These are phyloP conservation scores for Triops longicaudatus DNA, from an alignment of 1,140 invertebrate genomes.

Conservation along the genomic window DNA sequence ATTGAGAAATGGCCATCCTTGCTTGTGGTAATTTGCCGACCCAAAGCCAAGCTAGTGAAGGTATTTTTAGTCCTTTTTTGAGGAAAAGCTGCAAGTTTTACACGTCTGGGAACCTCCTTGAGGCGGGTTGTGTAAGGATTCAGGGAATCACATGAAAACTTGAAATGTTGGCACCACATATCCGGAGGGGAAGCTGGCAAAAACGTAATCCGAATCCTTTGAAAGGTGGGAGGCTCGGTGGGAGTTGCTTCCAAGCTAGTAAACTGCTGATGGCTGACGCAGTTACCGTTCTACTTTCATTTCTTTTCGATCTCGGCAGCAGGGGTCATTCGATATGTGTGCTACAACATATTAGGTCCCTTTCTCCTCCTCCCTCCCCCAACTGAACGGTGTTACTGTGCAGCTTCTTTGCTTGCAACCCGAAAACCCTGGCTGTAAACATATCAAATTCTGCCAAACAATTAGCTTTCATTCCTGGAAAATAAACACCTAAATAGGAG, in stretches of 20 bases:
- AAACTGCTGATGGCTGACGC: conserved; percentile 4
- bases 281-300: conserved; percentile 7
- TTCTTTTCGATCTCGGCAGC: not conserved
- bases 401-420: too few species aligned
- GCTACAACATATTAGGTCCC: not conserved
- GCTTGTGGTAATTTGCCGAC: too few species aligned
- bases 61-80: too few species aligned
- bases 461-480: too few species aligned
- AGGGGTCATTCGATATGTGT: too few species aligned
- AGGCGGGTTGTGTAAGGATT: conserved; percentile 1
- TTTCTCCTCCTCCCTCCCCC: conserved; percentile 2
- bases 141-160: conserved; percentile 12
- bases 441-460: too few species aligned
- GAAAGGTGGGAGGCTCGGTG: conserved; percentile 13
- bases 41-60: too few species aligned
- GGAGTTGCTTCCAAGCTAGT: conserved; percentile 5
- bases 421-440: too few species aligned
- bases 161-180: not conserved
- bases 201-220: conserved; percentile 3
- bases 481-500: too few species aligned
- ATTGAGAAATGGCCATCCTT: too few species aligned
- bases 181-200: not conserved
- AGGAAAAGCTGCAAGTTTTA: not conserved
- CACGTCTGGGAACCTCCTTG: not conserved
- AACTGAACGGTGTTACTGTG: not conserved